These are phyloP conservation scores for Labeo rohita DNA, from an alignment of 2,113 vertebrate genomes.

Conservation along the genomic window DNA sequence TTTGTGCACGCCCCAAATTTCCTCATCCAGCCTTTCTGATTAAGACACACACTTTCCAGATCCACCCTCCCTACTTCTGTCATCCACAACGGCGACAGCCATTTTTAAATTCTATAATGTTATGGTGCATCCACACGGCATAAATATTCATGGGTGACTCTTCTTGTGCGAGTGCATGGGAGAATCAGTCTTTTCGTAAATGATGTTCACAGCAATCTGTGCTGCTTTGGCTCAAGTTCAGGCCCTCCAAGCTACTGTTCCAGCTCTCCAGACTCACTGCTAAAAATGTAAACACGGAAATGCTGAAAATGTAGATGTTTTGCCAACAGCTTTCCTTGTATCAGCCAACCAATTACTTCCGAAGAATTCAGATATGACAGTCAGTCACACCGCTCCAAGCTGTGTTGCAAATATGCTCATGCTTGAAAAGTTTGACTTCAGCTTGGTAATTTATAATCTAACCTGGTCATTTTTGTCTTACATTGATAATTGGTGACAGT, in stretches of 20 bases:
- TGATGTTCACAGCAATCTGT: constrained; percentile 44
- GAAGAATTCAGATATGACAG: constrained; percentile 15
- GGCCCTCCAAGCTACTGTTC: constrained; percentile 49
- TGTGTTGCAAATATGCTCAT: background rate
- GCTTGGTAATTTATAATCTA: background rate
- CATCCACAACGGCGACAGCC: background rate
- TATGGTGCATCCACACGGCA: background rate
- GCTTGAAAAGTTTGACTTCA: background rate
- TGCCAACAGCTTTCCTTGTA: background rate
- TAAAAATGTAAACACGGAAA: constrained; percentile 48
- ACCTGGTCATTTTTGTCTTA: background rate
- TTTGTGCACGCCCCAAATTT: background rate
- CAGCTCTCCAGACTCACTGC: constrained; percentile 45
- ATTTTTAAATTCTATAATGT: constrained; percentile 2
- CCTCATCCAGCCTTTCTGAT: constrained; percentile 34
- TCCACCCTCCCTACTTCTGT: background rate
- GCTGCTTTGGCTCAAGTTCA: constrained; percentile 44
- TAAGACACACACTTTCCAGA: constrained; percentile 9
- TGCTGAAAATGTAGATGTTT: constrained; percentile 24
- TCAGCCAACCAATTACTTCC: constrained; percentile 3
- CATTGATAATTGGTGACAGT: background rate
- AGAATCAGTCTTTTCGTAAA: constrained; percentile 34
- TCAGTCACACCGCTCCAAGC: constrained; percentile 7
- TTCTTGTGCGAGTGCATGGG: background rate
- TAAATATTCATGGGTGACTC: constrained; percentile 18